These are phyloP conservation scores for Esperia sulphurella DNA, from an alignment of 2,888 invertebrate genomes.

Conservation along the genomic window DNA sequence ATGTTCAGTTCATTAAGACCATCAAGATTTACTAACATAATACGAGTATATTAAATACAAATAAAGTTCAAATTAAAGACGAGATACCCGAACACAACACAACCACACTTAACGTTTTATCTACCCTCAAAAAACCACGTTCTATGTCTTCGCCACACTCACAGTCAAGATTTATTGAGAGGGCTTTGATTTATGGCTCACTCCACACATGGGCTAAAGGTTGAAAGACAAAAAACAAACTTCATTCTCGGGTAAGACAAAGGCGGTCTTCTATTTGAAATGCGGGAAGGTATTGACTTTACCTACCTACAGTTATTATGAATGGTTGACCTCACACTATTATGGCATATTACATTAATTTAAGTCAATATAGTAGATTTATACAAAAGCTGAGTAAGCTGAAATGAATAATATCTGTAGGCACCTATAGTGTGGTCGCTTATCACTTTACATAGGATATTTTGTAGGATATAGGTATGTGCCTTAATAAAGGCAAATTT, in stretches of 20 bases:
- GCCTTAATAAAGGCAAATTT: too few species aligned
- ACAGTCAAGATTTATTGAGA: constrained; percentile 69
- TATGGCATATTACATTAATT: too few species aligned
- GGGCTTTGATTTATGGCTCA: constrained; percentile 68
- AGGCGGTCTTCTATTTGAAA: constrained; percentile 17
- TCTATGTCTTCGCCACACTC: constrained; percentile 51
- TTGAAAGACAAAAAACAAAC: constrained; percentile 65
- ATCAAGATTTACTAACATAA: too few species aligned
- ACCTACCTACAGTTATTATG: neutral
- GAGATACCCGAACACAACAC: neutral
- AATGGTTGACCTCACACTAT: neutral
- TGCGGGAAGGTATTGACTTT: neutral
- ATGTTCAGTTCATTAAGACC: too few species aligned
- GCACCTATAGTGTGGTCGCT: too few species aligned
- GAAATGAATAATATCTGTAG: too few species aligned
- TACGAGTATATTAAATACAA: neutral
- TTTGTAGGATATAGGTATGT: too few species aligned
- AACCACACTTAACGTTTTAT: constrained; percentile 14
- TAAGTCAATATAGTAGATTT: too few species aligned
- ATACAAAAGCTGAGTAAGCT: neutral
- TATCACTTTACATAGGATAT: too few species aligned
- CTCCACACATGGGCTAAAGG: constrained; percentile 66
- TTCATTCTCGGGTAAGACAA: constrained; percentile 58
- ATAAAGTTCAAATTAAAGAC: neutral
- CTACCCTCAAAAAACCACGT: constrained; percentile 37